A percentile compares a stretch with the other conserved stretches of the same genome.
These are phyloP conservation scores for Epirrita christyi DNA, from an alignment of 2,888 invertebrate genomes.

Conservation along the genomic window DNA sequence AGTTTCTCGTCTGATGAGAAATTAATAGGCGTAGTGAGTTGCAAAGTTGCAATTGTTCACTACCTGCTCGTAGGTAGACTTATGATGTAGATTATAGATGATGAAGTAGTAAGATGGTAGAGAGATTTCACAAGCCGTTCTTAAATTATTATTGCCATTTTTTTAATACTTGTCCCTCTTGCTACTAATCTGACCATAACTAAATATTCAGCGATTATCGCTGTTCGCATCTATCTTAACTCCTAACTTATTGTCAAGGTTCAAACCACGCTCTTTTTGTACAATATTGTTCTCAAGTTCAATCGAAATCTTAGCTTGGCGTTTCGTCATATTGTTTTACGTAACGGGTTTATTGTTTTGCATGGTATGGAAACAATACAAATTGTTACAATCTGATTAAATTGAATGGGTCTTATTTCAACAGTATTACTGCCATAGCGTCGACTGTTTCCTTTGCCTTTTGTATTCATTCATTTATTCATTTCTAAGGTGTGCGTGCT, in stretches of 20 bases:
- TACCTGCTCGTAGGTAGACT: not conserved
- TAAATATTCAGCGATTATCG: not conserved
- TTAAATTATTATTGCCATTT: too few species aligned
- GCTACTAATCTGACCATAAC: too few species aligned
- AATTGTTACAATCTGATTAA: slow-evolving; percentile 20
- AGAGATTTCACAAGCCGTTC: not conserved
- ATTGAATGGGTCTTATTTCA: slow-evolving; percentile 27
- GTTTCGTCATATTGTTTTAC: slow-evolving; percentile 23
- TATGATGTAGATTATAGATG: too few species aligned
- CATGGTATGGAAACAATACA: slow-evolving; percentile 27
- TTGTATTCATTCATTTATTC: not conserved
- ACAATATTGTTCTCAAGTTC: slow-evolving; percentile 26
- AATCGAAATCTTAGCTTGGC: slow-evolving; percentile 22
- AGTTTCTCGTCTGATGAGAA: slow-evolving; percentile 28
- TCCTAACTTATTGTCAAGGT: slow-evolving; percentile 22
- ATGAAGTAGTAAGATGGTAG: too few species aligned
- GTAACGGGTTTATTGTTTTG: slow-evolving; percentile 24
- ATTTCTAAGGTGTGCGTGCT: too few species aligned
- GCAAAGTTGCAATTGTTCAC: slow-evolving; percentile 16
- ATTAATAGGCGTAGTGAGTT: slow-evolving; percentile 21
- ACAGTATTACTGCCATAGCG: slow-evolving; percentile 9
- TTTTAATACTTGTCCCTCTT: too few species aligned
- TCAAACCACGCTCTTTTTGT: slow-evolving; percentile 22
- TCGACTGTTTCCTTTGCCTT: not conserved
- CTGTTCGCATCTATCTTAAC: slow-evolving; percentile 17